These are phyloP conservation scores for Brachypterus glaber DNA, from an alignment of 2,888 invertebrate species.

Conservation along the genomic window DNA sequence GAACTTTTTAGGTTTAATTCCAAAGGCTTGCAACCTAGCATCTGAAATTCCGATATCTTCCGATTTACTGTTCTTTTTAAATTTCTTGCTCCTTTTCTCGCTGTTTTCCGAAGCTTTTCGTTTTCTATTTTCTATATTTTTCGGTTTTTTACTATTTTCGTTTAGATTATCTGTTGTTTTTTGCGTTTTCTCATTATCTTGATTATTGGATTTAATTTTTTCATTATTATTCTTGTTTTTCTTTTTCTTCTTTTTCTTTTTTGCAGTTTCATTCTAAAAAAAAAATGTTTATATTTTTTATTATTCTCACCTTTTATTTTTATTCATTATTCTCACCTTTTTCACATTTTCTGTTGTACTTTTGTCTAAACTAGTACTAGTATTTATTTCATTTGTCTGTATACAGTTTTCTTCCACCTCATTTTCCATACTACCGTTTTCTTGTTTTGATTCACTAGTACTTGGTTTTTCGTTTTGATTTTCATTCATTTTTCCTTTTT, in stretches of 20 bases:
- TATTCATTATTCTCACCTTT: no score
- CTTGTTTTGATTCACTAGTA: constrained; percentile 12
- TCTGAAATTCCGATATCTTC: constrained; percentile 49
- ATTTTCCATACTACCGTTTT: neutral
- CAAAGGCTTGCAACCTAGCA: constrained; percentile 80
- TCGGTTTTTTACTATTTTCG: constrained; percentile 1
- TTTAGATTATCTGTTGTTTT: neutral
- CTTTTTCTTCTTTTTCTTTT: constrained; percentile 13
- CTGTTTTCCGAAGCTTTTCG: constrained; percentile 24
- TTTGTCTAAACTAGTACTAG: no score
- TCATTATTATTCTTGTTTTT: constrained; percentile 27
- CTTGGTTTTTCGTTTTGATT: neutral
- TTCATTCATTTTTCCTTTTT: constrained; percentile 1
- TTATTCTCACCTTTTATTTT: no score
- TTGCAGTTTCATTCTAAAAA: constrained; percentile 9
- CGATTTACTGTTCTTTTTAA: constrained; percentile 19
- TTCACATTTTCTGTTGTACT: no score
- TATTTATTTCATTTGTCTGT: constrained; percentile 7
- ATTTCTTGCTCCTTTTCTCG: constrained; percentile 12
- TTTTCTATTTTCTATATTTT: constrained; percentile 20
- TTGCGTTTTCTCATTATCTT: constrained; percentile 2
- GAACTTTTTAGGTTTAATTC: constrained; percentile 84
- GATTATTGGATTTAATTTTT: constrained; percentile 17
- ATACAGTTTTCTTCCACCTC: constrained; percentile 3
- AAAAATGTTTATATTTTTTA: no score